A percentile compares a stretch with the other conserved stretches of the same genome.
These are phyloP conservation scores for Amazona guildingii DNA, from an alignment of 2,113 vertebrate genomes.

Conservation along the genomic window DNA sequence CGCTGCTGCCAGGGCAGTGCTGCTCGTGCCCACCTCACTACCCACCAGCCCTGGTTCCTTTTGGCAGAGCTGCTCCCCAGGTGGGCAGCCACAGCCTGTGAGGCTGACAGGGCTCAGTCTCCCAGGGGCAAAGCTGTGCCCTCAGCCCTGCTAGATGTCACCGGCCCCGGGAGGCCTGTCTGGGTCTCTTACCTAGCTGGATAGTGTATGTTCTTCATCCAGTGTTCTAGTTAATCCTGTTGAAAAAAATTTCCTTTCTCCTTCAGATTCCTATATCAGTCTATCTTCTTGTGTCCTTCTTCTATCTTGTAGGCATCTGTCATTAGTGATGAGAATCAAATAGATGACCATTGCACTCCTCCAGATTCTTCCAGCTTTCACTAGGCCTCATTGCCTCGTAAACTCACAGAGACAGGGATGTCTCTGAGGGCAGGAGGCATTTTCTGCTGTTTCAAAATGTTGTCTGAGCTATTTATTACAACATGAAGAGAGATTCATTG, in stretches of 20 bases:
- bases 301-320: background rate
- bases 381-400: background rate
- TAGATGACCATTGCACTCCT: background rate
- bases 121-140: background rate
- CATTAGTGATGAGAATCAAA: background rate
- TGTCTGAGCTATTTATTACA: background rate
- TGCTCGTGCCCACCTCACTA: background rate
- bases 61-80: background rate
- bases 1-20: background rate
- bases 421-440: background rate
- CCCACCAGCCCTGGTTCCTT: background rate
- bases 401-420: rapidly evolving
- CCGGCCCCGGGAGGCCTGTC: rapidly evolving
- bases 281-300: background rate
- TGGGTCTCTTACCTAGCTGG: background rate
- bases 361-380: background rate
- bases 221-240: background rate
- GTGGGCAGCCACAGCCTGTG: background rate
- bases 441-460: background rate
- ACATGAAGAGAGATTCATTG: background rate
- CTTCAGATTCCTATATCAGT: background rate
- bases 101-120: background rate
- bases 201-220: background rate
- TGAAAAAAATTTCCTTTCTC: background rate
- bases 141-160: background rate